Percentiles rank a stretch among this genome's conserved stretches.
phyloP scores from a whole-genome alignment of 2,888 invertebrate genomes.

The Aleiodes leptofemur region DNA sequence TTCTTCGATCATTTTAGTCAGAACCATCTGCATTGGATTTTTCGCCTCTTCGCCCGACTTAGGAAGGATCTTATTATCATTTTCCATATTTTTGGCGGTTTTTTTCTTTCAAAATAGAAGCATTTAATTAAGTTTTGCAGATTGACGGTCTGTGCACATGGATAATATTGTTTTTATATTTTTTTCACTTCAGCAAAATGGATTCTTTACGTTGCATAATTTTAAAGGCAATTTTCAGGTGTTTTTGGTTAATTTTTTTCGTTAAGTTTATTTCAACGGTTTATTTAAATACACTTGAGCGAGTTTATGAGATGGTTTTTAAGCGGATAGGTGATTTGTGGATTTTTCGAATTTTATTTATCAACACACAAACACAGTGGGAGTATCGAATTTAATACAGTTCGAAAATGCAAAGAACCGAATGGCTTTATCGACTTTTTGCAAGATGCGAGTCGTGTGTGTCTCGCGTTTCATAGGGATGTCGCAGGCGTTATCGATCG shows the following conservation, averaged over 20 bases:
- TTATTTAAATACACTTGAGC: neutral
- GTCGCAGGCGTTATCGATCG: constrained; percentile 26
- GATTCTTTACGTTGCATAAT: constrained; percentile 3
- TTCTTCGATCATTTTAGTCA: constrained; percentile 72
- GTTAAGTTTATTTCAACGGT: too few relatives aligned
- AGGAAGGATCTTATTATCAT: neutral
- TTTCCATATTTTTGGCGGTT: constrained; percentile 7
- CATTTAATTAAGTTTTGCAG: too few relatives aligned
- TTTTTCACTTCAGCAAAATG: constrained; percentile 8
- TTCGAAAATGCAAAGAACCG: neutral
- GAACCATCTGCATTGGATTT: constrained; percentile 53
- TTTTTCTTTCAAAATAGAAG: neutral
- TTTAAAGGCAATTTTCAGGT: neutral
- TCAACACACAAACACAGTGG: too few relatives aligned
- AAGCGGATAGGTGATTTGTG: neutral
- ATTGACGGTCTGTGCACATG: neutral
- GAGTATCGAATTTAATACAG: constrained; percentile 19
- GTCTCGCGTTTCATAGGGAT: constrained; percentile 9
- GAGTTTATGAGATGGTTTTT: too few relatives aligned
- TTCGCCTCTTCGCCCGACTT: neutral
- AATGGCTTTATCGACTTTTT: constrained; percentile 34
- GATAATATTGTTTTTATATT: too few relatives aligned
- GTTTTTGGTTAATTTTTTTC: neutral
- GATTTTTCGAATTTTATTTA: neutral
- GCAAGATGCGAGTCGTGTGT: constrained; percentile 7